Evolutionary conservation across 2,113 vertebrate species (phyloP).

Genomic region (Tetrax tetrax): DNA sequence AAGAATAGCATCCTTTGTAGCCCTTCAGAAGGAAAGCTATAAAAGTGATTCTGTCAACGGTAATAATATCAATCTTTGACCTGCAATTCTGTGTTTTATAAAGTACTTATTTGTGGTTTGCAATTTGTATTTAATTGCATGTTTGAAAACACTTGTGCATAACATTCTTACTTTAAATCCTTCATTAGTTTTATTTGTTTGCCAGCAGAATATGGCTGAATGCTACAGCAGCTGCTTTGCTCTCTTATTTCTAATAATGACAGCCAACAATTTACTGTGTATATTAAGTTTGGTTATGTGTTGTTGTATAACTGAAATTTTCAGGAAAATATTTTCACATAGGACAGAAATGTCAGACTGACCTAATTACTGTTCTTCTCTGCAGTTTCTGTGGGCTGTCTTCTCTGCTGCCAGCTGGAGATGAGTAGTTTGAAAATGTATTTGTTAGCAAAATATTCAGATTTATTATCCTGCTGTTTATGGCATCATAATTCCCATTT

Average conservation of each 20-base stretch:
- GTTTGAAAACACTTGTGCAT: not conserved
- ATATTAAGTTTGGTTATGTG: not conserved
- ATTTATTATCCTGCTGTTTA: not conserved
- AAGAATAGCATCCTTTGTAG: not conserved
- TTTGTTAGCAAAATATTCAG: not conserved
- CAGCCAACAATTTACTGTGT: not conserved
- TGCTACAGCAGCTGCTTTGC: conserved; percentile 17
- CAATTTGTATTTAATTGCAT: not conserved
- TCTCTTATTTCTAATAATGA: not conserved
- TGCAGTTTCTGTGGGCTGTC: not conserved
- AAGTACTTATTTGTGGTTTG: not conserved
- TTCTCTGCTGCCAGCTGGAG: not conserved
- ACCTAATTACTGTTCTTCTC: not conserved
- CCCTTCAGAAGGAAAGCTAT: not conserved
- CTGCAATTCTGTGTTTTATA: not conserved
- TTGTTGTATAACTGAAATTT: not conserved
- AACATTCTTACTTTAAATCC: conserved; percentile 25
- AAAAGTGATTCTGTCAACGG: not conserved
- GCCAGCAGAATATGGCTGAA: not conserved
- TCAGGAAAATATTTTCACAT: not conserved
- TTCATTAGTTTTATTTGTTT: conserved; percentile 22
- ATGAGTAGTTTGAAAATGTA: not conserved
- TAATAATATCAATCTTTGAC: conserved; percentile 3
- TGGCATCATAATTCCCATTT: not conserved
- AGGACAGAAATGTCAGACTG: not conserved